Evolutionary conservation across 2,797 vertebrate genomes (phyloP), one percentile per base, ranked within the genome.

Genomic region (Rhynchonycteris naso): DNA sequence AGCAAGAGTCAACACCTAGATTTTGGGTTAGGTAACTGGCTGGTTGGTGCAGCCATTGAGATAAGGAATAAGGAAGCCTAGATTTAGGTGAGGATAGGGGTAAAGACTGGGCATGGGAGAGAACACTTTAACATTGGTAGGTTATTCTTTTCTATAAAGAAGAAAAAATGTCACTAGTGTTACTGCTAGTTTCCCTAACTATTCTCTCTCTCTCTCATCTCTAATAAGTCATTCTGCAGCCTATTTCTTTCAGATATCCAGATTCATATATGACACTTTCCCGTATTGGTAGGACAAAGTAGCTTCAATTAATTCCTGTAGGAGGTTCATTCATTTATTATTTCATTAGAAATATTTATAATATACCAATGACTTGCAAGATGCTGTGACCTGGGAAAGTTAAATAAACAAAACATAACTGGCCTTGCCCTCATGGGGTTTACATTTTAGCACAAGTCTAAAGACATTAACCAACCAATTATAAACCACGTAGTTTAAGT

Each of bases 181-280:
- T 43, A 88, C 1, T 92, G 33, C 26, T 65, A 18, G 16, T 89
- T 88, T 61, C 33, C 54, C 11, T 95, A 63, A 82, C 24, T 66
- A 15, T 33, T 47, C 26, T 58, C 56, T 50, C 30, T 54, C 38
- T 50, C 43, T 69, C 65, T 71, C 30, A 71, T 0, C 21, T 81
- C 43, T 93, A 59, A 76, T 93, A 59, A 76, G 19, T 74, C 52
- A 78, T 83, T 74, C 22, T 90, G 30, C 4, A 90, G 38, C 30
- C 19, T 38, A 16, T 83, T 84, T 91, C 81, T 56, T 85, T 94
- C 63, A 85, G 88, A 88, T 78, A 94, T 26, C n/a, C 59, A 58
- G n/a, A 80, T 83, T 76, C n/a, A 59, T 14, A 50, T 43, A 78
- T 6, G 54, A 15, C 52, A 47, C 35, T 88, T 91, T 78, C 47